Conservation (phyloP, 2,113 vertebrate genomes). For the Sclerurus mexicanus region DNA sequence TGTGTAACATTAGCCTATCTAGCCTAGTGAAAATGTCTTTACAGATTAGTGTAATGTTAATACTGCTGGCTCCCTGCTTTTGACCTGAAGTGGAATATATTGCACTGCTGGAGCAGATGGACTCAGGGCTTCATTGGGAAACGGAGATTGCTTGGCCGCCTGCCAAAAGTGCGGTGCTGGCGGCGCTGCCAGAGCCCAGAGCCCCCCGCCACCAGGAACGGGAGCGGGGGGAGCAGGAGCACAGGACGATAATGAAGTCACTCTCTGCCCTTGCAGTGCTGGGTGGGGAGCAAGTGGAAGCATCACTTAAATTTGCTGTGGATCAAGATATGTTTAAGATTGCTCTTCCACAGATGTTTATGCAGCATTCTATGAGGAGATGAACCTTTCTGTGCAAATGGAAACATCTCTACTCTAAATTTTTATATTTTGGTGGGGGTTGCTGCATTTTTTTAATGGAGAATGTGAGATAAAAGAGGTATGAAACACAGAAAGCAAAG, state of each 20-base stretch:
- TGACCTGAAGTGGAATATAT: slow-evolving; percentile 83
- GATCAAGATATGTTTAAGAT: slow-evolving; percentile 1
- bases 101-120: slow-evolving; percentile 78
- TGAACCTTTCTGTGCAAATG: slow-evolving; percentile 10
- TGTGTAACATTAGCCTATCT: slow-evolving; percentile 82
- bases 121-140: slow-evolving; percentile 71
- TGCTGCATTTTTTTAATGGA: background rate
- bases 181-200: slow-evolving; percentile 28
- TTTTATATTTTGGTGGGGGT: background rate
- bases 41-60: slow-evolving; percentile 85
- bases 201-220: background rate
- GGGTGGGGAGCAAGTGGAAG: background rate
- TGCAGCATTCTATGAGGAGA: background rate
- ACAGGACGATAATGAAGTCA: background rate
- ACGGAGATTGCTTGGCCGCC: slow-evolving; percentile 74
- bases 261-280: background rate
- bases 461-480: slow-evolving; percentile 6
- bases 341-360: slow-evolving; percentile 34
- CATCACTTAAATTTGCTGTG: background rate
- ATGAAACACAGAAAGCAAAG: background rate
- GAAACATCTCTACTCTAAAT: background rate
- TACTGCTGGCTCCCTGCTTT: slow-evolving; percentile 78
- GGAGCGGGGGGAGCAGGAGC: background rate
- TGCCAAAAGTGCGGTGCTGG: slow-evolving; percentile 55
- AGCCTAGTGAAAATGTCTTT: slow-evolving; percentile 82